Evolutionary conservation across 2,797 vertebrate species (phyloP), one percentile per base, ranked within the genome.

Genomic region (Martes flavigula): DNA sequence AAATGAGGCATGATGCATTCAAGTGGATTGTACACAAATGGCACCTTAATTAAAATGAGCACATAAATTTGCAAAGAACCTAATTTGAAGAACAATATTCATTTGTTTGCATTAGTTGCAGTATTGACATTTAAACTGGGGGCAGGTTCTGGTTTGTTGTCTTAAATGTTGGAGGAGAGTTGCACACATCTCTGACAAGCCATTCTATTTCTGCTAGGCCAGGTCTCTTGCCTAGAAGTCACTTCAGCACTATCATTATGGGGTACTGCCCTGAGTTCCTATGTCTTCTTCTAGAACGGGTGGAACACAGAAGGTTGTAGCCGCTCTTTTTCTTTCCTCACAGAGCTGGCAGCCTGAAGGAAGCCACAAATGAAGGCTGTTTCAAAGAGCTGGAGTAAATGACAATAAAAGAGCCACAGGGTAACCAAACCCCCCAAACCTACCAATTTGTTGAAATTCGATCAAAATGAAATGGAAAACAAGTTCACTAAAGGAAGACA

Each of bases 1-100:
- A 84, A 82, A 30, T 66, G 68, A 77, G 68, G 83, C 82, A 30
- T 51, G 48, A 78, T 87, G 70, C 56, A 81, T 81, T 92, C 82
- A 4, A 60, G 54, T 5, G 20, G 17, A 77, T 51, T 89, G 60
- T 7, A 2, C 87, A 87, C 73, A 91, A 86, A 79, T 32, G 68
- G 56, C 20, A 84, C n/a, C 43, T 95, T 87, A 66, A 51, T 94
- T 84, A 84, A 89, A 93, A 54, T 18, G 40, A 86, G 6, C 62
- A 64, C 10, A n/a, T 40, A 82, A 85, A 48, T 87, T 94, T 85
- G 56, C 84, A 89, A n/a, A 81, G 46, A 60, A 75, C 23, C 20
- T 48, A 18, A 83, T 91, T 73, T 35, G 51, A 66, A 79, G 83
- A 38, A 46, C 10, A n/a, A 14, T 83, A 15, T 75, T 91, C 38